Evolutionary conservation across 2,797 vertebrate species (phyloP).

Genomic region (Anguilla marmorata): DNA sequence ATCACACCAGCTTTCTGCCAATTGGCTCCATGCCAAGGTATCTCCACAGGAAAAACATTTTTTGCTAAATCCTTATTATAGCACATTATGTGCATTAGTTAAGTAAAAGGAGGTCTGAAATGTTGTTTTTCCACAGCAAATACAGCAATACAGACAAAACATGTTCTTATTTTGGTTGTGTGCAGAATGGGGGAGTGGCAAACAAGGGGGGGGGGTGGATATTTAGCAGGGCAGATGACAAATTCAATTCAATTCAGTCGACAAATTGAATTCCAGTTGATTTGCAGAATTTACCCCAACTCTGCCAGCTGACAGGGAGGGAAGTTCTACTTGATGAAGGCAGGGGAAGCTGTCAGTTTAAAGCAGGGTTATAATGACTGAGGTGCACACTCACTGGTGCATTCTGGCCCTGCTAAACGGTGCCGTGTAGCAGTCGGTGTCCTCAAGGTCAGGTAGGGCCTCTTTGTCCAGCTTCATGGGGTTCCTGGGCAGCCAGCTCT

Average conservation of each 20-base stretch:
- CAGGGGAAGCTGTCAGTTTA: not conserved
- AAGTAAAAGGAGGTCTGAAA: not conserved
- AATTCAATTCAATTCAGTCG: no score
- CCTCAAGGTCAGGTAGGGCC: constrained; percentile 91
- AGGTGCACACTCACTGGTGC: constrained; percentile 81
- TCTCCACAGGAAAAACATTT: not conserved
- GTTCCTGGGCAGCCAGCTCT: constrained; percentile 93
- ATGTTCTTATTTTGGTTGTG: not conserved
- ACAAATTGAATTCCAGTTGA: no score
- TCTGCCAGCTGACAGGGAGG: no score
- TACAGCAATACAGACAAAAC: not conserved
- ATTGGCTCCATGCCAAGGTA: not conserved
- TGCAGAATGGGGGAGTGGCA: not conserved
- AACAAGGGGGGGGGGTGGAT: not conserved
- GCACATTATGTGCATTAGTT: not conserved
- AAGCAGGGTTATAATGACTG: not conserved
- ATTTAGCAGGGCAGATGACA: not conserved
- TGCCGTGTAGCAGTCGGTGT: constrained; percentile 94
- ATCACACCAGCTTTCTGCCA: not conserved
- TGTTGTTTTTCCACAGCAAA: not conserved
- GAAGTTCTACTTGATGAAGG: not conserved
- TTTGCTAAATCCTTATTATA: not conserved
- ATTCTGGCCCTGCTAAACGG: constrained; percentile 96
- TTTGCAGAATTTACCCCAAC: no score
- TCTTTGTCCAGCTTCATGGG: constrained; percentile 99